These are phyloP conservation scores for Erebia palarica DNA, from an alignment of 2,888 invertebrate genomes.

Conservation along the genomic window DNA sequence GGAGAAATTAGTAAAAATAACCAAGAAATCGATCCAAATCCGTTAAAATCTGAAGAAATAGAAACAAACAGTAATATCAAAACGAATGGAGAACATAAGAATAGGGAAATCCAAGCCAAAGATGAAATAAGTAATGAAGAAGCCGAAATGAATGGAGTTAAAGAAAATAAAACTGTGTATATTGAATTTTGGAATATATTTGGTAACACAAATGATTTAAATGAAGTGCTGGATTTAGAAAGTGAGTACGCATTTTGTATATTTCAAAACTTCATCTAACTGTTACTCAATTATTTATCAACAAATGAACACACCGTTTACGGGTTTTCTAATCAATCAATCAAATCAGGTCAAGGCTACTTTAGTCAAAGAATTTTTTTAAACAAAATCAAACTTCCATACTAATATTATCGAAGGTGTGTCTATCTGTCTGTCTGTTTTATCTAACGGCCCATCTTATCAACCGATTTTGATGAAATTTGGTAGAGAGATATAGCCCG, in stretches of 20 bases:
- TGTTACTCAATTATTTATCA: too few relatives aligned
- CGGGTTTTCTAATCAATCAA: neutral
- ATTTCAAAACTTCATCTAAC: too few relatives aligned
- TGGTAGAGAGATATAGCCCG: too few relatives aligned
- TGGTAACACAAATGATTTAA: conserved; percentile 66
- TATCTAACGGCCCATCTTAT: too few relatives aligned
- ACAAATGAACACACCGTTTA: too few relatives aligned
- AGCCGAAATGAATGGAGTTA: conserved; percentile 10
- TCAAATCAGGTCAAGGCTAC: too few relatives aligned
- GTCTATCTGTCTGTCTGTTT: too few relatives aligned
- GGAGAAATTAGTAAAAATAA: neutral
- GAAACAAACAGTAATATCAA: conserved; percentile 1
- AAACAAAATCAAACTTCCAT: too few relatives aligned
- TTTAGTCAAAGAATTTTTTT: too few relatives aligned
- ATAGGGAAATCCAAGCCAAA: conserved; percentile 2
- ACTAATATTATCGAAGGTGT: too few relatives aligned
- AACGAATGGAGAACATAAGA: neutral
- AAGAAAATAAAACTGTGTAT: conserved; percentile 33
- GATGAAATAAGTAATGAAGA: conserved; percentile 19
- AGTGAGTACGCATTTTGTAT: conserved; percentile 53
- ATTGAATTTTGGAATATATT: conserved; percentile 62
- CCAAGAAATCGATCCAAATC: neutral
- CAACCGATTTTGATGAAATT: too few relatives aligned
- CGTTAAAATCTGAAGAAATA: conserved; percentile 28
- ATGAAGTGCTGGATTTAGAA: conserved; percentile 65